Percentiles rank a stretch among this genome's conserved stretches.
These are phyloP conservation scores for Ostrea denselamellosa DNA, from an alignment of 1,140 invertebrate genomes.

Conservation along the genomic window DNA sequence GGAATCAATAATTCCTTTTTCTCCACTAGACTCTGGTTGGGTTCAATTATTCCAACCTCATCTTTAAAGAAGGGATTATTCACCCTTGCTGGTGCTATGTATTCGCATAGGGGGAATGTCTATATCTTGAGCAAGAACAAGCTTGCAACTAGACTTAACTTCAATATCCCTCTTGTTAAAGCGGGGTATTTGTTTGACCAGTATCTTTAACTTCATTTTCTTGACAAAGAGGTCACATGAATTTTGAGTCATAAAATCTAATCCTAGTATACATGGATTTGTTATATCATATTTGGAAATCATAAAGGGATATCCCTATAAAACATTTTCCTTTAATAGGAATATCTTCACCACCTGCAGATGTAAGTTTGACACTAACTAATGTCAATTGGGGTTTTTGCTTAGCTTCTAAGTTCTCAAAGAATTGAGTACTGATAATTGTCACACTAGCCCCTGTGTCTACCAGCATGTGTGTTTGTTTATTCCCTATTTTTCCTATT, in stretches of 20 bases:
- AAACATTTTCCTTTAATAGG: conserved; percentile 2
- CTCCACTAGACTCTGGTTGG: not conserved
- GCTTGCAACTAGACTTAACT: not conserved
- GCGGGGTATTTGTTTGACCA: not conserved
- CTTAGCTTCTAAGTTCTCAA: not conserved
- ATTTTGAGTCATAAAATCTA: conserved; percentile 18
- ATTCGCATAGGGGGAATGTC: not conserved
- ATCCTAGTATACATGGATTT: not conserved
- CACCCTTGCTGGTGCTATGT: not conserved
- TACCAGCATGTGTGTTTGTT: not conserved
- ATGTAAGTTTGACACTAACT: not conserved
- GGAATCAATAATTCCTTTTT: not conserved
- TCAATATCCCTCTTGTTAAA: too few relatives aligned
- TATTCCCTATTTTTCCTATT: not conserved
- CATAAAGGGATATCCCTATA: not conserved
- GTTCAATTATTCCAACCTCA: conserved; percentile 24
- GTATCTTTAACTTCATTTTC: conserved; percentile 2
- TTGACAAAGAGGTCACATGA: conserved; percentile 23
- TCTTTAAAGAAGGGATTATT: not conserved
- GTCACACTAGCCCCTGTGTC: conserved; percentile 15
- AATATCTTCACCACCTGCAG: conserved; percentile 37
- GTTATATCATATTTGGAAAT: not conserved
- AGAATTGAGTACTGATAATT: not conserved
- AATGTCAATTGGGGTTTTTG: not conserved
- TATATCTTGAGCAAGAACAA: not conserved